Evolutionary conservation across 2,888 invertebrate genomes (phyloP), one percentile per base, ranked within the genome.

Genomic region (Cataglyphis livida): DNA sequence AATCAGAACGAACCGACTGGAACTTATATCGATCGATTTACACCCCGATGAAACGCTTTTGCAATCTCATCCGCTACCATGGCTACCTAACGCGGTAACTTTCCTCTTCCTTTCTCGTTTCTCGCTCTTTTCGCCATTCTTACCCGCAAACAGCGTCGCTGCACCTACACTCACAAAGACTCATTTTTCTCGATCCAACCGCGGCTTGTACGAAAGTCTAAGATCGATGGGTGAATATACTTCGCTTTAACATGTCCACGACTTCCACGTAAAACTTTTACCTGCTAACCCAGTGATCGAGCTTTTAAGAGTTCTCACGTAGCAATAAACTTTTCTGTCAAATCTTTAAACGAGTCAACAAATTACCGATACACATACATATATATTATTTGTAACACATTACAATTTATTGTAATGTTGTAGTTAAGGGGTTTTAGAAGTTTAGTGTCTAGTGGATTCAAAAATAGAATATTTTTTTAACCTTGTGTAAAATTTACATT

Each of bases 181-280:
- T 85, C 82, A 85, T 89, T 86, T 88, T 73, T 89, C 86, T 83
- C 68, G 79, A 88, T 84, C 57, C 62, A 62, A 38, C 68, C 66
- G 62, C 59, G 81, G 76, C 70, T 88, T 79, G 51, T 76, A 73
- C 66, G 82, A 76, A 83, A 81, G 82, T 61, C 65, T 35, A 74
- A 73, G 79, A 89, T 87, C 84, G 79, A 89, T 87, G 75, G 79
- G 66, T 59, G 70, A 71, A n/a, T 62, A 70, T 61, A 59, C 28
- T 71, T 25, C 76, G 81, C 65, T 82, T 85, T 70, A 61, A 44
- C 70, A 70, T 62, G 74, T 82, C 51, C 65, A 32, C 64, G 81
- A 82, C 71, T 71, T 81, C 81, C 66, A 75, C 74, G 41, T 65
- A 18, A 81, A 85, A 84, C 64, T 71, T 84, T 76, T 79, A 79